phyloP scores from a whole-genome alignment of 2,113 vertebrate species.

The Himantopus leucocephalus region DNA sequence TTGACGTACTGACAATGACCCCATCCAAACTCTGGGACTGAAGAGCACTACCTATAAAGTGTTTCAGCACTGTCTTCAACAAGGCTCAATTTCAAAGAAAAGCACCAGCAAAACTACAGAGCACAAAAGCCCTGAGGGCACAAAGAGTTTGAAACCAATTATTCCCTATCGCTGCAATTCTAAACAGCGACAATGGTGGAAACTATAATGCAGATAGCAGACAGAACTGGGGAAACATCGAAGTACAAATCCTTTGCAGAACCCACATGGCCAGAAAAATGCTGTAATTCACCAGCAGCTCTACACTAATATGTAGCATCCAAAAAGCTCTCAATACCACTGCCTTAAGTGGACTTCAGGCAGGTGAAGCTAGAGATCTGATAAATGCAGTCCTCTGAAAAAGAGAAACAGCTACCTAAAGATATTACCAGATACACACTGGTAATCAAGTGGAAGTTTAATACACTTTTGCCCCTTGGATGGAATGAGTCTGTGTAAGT shows the following conservation, averaged over 20 bases:
- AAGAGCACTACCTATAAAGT: background rate
- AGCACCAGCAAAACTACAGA: background rate
- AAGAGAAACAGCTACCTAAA: background rate
- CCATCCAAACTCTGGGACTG: background rate
- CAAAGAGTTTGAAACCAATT: background rate
- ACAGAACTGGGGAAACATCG: background rate
- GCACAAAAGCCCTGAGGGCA: background rate
- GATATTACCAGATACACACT: background rate
- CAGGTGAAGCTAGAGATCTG: background rate
- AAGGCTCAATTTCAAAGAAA: background rate
- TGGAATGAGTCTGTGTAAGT: background rate
- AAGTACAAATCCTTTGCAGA: background rate
- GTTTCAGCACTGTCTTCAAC: background rate
- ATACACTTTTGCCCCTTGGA: background rate
- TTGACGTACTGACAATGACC: background rate
- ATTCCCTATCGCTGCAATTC: background rate
- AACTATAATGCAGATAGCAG: background rate
- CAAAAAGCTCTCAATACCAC: background rate
- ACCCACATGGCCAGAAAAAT: background rate
- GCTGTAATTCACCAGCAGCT: background rate
- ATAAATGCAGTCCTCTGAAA: background rate
- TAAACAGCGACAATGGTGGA: background rate
- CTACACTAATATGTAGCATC: background rate
- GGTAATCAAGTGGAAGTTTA: background rate
- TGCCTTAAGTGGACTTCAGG: background rate